Conservation (phyloP, 2,113 vertebrate genomes). For the Gymnorhina tibicen region DNA sequence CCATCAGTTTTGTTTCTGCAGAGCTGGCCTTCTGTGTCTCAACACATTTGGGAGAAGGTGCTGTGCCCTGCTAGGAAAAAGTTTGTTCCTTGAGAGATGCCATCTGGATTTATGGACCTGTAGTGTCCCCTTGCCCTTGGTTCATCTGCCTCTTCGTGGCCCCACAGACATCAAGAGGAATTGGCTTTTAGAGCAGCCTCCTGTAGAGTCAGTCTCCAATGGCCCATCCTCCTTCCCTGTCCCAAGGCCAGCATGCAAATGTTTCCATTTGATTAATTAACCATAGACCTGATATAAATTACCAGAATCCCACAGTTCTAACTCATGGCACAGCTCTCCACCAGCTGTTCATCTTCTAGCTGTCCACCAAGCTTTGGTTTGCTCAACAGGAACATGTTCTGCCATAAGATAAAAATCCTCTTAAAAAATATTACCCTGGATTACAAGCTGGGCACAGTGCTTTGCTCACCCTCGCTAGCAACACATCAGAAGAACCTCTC, state of each 20-base stretch:
- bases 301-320: neutral
- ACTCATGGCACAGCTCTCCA: neutral
- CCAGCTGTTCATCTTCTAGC: neutral
- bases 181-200: neutral
- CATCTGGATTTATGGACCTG: neutral
- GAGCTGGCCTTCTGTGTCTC: neutral
- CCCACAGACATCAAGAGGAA: neutral
- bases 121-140: neutral
- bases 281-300: neutral
- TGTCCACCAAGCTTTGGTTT: neutral
- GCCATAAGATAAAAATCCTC: neutral
- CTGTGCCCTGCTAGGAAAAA: neutral
- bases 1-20: neutral
- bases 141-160: neutral
- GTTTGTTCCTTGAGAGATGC: neutral
- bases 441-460: neutral
- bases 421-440: neutral
- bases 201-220: neutral
- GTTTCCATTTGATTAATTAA: neutral
- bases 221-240: neutral
- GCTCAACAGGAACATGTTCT: neutral
- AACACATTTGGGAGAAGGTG: neutral
- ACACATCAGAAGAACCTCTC: neutral
- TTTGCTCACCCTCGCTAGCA: neutral
- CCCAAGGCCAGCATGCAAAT: neutral